Evolutionary conservation across 2,888 invertebrate genomes (phyloP), one percentile per base, ranked within the genome.

Genomic region (Branchipolynoe longqiensis): DNA sequence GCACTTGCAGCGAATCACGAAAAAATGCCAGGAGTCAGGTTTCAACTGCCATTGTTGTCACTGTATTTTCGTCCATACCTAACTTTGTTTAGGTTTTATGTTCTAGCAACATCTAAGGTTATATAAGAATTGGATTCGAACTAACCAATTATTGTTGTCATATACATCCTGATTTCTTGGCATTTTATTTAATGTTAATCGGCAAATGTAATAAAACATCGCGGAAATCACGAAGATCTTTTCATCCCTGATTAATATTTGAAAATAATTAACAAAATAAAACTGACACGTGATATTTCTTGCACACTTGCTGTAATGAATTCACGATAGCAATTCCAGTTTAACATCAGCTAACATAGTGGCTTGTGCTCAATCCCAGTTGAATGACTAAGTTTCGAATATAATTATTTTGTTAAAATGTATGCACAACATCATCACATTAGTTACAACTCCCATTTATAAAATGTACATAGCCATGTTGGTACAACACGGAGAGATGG

Each of bases 351-450:
- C 62, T 62, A 56, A 14, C 62, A 62, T 62, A 31, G 38, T 33
- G 36, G 69, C 38, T 69, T 69, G 69, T n/a, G 69, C 69, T 38
- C 69, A 69, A 33, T 38, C 69, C 38, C 69, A 36, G 69, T 22
- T 69, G 14, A 33, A 33, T 69, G 38, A 69, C 25, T n/a, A n/a
- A 58, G 14, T 14, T 58, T n/a, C 4, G 58, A 58, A 58, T 69
- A 69, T 69, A 69, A 12, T 69, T 69, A 69, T 69, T 36, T 36
- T n/a, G n/a, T 38, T 69, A 38, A 69, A 69, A 12, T 69, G 69
- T 69, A 69, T 69, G 38, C 69, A 58, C n/a, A 69, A 69, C 69
- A 69, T 69, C 69, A 69, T 69, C 69, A 69, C 69, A 69, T 69
- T 69, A n/a, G 36, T 33, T 69, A 69, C 69, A 69, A 69, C 69